Evolutionary conservation across 2,113 vertebrate genomes (phyloP).

Genomic region (Setophaga petechia): DNA sequence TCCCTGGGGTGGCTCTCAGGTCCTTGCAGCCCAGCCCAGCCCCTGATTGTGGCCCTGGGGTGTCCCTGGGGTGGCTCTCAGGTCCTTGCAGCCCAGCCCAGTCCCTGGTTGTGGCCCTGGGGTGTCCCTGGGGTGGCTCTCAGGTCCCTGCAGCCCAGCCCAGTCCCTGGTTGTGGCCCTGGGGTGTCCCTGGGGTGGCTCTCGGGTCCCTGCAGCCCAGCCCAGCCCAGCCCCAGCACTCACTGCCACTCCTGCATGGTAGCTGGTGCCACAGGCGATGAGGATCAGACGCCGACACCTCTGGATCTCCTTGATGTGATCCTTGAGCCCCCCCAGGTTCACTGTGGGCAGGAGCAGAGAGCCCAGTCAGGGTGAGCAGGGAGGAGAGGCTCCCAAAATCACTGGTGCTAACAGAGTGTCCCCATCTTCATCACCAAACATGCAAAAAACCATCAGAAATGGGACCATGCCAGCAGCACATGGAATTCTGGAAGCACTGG

Average conservation of each 20-base stretch:
- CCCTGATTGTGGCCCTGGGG: background rate
- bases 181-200: background rate
- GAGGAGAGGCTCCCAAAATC: background rate
- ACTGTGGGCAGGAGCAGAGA: constrained; percentile 72
- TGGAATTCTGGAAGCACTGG: background rate
- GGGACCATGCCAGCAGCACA: accelerated
- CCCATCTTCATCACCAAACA: background rate
- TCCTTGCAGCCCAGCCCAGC: background rate
- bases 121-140: background rate
- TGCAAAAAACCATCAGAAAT: background rate
- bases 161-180: background rate
- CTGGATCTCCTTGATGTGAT: constrained; percentile 99
- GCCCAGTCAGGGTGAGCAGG: background rate
- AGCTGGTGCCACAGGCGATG: constrained; percentile 96
- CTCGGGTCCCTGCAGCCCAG: background rate
- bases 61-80: background rate
- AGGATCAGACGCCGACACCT: constrained; percentile 94
- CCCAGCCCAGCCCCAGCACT: constrained; percentile 49
- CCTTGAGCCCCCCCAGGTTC: constrained; percentile 93
- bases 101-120: background rate
- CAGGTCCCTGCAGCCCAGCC: background rate
- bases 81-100: background rate
- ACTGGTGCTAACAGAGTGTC: accelerated
- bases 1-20: background rate
- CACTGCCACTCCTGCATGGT: constrained; percentile 94